Evolutionary conservation across 2,888 invertebrate species (phyloP), one percentile per base, ranked within the genome.

Genomic region (Rutpela maculata): DNA sequence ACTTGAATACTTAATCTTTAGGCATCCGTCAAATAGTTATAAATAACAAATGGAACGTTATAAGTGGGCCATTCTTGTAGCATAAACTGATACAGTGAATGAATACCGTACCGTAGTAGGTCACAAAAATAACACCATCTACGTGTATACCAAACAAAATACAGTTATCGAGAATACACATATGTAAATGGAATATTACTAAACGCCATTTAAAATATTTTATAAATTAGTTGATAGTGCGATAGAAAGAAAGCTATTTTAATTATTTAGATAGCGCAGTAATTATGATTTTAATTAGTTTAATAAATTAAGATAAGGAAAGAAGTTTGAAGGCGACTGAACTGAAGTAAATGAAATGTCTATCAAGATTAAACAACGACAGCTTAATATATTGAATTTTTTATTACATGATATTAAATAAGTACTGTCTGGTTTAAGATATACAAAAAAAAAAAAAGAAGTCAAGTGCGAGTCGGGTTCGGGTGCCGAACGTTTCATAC

Each of bases 141-240:
- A 57, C 70, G 43, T 35, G 31, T 43, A 69, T 38, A 70, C 15
- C 19, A 38, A 43, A 70, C 38, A 43, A 43, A 70, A 59, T 38
- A 70, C 69, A 70, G 69, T 70, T 70, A 70, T 60, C 60, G 38
- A 60, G 35, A 60, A 43, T 67, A 67, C 43, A 70, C 60, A 70
- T 31, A 70, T 60, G 70, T 70, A 43, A 60, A 70, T 70, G 70
- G 69, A 18, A 69, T 59, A 38, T 43, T 70, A 60, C 38, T 70
- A 43, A 59, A 70, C 50, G 60, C 38, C 50, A 60, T 70, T 70
- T 70, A 50, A 70, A 43, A 19, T 60, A 62, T 70, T 60, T 62
- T 60, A 60, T 60, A 70, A 60, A 70, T 19, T 70, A 60, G 70
- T n/a, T 19, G 17, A 50, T 22, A 60, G 26, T 10, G 43, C 43